These are phyloP conservation scores for Ptilonorhynchus violaceus DNA, from an alignment of 2,113 vertebrate genomes.

Conservation along the genomic window DNA sequence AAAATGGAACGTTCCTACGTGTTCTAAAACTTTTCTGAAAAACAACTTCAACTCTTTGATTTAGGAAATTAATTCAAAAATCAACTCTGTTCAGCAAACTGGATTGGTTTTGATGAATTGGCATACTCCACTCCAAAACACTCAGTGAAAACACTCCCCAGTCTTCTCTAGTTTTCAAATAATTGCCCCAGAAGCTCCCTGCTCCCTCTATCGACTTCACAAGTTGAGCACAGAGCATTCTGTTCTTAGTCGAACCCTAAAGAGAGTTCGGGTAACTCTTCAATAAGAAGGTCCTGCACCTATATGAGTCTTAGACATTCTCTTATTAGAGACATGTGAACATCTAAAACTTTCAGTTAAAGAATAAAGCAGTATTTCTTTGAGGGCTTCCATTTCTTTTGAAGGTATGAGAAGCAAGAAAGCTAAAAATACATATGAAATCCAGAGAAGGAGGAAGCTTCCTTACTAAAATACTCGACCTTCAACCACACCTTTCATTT, in stretches of 20 bases:
- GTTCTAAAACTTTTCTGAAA: neutral
- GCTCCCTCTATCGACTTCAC: neutral
- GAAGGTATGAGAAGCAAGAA: neutral
- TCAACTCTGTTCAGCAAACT: neutral
- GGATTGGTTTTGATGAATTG: neutral
- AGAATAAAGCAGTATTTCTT: neutral
- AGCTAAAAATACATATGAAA: neutral
- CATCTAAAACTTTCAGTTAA: neutral
- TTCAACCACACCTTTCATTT: neutral
- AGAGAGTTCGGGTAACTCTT: neutral
- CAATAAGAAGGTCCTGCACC: neutral
- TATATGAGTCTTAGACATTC: neutral
- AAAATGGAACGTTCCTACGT: neutral
- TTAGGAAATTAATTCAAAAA: neutral
- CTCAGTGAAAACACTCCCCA: neutral
- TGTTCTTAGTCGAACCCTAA: neutral
- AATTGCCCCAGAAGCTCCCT: neutral
- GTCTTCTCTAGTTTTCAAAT: neutral
- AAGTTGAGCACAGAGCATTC: neutral
- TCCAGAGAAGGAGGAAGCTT: neutral
- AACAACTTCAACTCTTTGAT: neutral
- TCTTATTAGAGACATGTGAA: neutral
- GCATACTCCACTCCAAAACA: neutral
- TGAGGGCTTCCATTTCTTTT: neutral
- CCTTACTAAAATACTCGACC: neutral